These are phyloP conservation scores for Trachelus troglodyta DNA, from an alignment of 2,888 invertebrate genomes.

Conservation along the genomic window DNA sequence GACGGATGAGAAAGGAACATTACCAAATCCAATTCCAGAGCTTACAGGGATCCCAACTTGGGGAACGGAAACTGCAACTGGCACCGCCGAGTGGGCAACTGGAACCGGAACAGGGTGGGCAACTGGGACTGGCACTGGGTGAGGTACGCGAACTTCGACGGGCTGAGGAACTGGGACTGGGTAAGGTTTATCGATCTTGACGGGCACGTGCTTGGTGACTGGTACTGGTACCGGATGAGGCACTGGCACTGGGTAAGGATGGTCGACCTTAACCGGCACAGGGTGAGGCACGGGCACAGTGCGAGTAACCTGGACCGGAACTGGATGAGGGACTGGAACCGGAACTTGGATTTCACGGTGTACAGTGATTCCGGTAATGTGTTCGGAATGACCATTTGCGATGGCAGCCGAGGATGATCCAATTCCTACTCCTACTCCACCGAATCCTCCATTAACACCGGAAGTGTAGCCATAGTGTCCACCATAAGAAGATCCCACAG, in stretches of 20 bases:
- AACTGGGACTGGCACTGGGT: slow-evolving; percentile 42
- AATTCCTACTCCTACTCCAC: no score
- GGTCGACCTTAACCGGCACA: slow-evolving; percentile 40
- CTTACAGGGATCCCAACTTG: not conserved
- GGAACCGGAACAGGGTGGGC: slow-evolving; percentile 33
- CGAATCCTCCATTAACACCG: no score
- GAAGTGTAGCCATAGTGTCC: no score
- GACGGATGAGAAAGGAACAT: no score
- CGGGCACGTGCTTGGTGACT: slow-evolving; percentile 42
- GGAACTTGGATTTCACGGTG: slow-evolving; percentile 43
- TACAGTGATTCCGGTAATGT: slow-evolving; percentile 42
- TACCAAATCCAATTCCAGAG: not conserved
- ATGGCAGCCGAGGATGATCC: no score
- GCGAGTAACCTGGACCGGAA: slow-evolving; percentile 44
- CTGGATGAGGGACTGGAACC: slow-evolving; percentile 41
- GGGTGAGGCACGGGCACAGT: slow-evolving; percentile 43
- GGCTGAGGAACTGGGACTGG: slow-evolving; percentile 38
- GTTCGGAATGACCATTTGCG: slow-evolving; percentile 24
- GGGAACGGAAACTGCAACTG: slow-evolving; percentile 28
- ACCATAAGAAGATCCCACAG: no score
- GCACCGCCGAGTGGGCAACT: slow-evolving; percentile 33
- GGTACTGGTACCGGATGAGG: slow-evolving; percentile 42
- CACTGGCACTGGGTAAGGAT: slow-evolving; percentile 39
- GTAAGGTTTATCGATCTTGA: slow-evolving; percentile 45
- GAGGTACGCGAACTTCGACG: slow-evolving; percentile 38